Evolutionary conservation across 2,888 invertebrate species (phyloP).

Genomic region (Conops quadrifasciatus): DNA sequence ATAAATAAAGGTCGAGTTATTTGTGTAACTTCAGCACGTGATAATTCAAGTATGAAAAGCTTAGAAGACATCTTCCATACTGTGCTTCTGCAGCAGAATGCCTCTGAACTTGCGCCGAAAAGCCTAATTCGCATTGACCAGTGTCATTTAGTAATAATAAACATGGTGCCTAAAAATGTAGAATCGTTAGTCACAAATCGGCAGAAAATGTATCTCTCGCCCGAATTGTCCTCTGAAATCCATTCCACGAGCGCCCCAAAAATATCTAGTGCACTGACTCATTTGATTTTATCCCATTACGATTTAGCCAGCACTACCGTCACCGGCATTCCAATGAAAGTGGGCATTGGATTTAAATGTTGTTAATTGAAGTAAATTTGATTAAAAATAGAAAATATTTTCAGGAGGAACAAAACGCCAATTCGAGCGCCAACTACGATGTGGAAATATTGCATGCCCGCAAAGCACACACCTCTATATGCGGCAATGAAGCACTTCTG

Average conservation of each 20-base stretch:
- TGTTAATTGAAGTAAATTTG: not conserved
- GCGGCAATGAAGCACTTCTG: conserved; percentile 71
- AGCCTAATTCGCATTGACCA: conserved; percentile 80
- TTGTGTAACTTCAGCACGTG: conserved; percentile 88
- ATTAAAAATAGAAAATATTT: not conserved
- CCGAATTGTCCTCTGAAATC: conserved; percentile 79
- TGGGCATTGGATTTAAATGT: conserved; percentile 25
- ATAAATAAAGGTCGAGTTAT: conserved; percentile 78
- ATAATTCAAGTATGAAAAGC: conserved; percentile 85
- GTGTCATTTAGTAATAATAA: conserved; percentile 90
- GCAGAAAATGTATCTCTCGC: conserved; percentile 75
- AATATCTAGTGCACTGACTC: conserved; percentile 78
- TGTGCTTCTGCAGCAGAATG: conserved; percentile 84
- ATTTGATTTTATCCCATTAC: conserved; percentile 84
- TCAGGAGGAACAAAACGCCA: conserved; percentile 94
- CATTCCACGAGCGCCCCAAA: conserved; percentile 80
- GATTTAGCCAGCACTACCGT: conserved; percentile 95
- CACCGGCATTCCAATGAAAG: conserved; percentile 98
- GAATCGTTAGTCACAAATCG: conserved; percentile 81
- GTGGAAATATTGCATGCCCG: conserved; percentile 95
- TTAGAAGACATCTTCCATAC: conserved; percentile 87
- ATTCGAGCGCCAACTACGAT: conserved; percentile 97
- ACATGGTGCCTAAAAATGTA: conserved; percentile 84
- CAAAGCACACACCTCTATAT: conserved; percentile 83
- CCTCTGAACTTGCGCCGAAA: conserved; percentile 69